phyloP scores from a whole-genome alignment of 2,113 vertebrate species.

The Hypocryptadius cinnamomeus region DNA sequence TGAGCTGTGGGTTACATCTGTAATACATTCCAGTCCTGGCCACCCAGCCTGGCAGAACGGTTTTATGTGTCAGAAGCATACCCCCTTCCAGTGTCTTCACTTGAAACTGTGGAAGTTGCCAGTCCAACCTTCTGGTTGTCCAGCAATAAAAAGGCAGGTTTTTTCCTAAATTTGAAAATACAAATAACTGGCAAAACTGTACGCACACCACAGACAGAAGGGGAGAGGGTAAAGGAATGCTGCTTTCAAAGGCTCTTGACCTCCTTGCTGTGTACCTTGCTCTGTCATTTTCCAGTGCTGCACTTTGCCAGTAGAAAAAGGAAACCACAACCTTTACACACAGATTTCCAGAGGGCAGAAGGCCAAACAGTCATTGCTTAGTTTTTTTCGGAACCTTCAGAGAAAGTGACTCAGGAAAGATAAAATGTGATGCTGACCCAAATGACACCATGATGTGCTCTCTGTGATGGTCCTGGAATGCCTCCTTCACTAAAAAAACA shows the following conservation, averaged over 20 bases:
- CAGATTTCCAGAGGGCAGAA: background rate
- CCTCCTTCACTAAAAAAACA: background rate
- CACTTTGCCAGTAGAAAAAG: background rate
- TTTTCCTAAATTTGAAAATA: background rate
- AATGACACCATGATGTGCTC: background rate
- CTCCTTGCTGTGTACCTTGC: background rate
- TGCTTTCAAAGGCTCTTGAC: background rate
- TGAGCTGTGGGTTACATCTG: background rate
- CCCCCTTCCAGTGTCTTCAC: fast-evolving
- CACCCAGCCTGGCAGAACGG: background rate
- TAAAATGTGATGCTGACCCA: background rate
- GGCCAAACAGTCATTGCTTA: background rate
- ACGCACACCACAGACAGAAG: background rate
- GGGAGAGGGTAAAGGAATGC: background rate
- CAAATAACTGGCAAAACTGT: background rate
- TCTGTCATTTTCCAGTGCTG: background rate
- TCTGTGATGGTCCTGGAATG: background rate
- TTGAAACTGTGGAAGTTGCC: background rate
- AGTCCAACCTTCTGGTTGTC: background rate
- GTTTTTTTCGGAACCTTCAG: background rate
- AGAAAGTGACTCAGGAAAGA: background rate
- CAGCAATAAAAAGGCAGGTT: background rate
- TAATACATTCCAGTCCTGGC: background rate
- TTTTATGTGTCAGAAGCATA: background rate
- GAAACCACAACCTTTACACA: background rate